Conservation (phyloP, 2,113 vertebrate species). For the Engraulis encrasicolus region DNA sequence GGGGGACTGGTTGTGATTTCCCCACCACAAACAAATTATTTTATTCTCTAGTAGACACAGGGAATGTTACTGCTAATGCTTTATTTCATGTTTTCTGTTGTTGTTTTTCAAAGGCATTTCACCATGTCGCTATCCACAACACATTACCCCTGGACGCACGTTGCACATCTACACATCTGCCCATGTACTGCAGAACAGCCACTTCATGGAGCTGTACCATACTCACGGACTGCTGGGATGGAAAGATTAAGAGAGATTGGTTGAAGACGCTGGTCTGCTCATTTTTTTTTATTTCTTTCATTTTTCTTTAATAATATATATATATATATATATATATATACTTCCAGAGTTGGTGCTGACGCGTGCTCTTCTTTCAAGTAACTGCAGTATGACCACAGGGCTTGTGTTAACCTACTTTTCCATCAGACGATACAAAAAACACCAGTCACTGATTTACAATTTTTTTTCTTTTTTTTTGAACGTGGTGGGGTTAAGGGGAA, state of each 20-base stretch:
- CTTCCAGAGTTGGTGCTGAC: background rate
- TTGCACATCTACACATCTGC: slow-evolving; percentile 14
- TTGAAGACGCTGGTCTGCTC: slow-evolving; percentile 34
- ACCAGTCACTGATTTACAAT: background rate
- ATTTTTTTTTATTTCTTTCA: background rate
- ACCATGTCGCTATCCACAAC: no score
- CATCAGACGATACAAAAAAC: background rate
- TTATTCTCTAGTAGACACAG: no score
- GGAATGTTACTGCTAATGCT: no score
- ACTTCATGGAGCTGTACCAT: slow-evolving; percentile 14
- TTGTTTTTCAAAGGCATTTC: no score
- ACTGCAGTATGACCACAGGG: slow-evolving; percentile 58
- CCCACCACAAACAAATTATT: no score
- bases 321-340: no score
- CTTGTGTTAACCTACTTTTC: slow-evolving; percentile 59
- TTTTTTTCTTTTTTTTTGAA: background rate
- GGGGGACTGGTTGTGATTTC: no score
- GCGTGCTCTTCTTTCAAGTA: slow-evolving; percentile 42
- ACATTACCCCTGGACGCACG: slow-evolving; percentile 53
- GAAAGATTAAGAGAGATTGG: slow-evolving; percentile 48
- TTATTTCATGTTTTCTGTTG: no score
- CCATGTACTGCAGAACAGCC: slow-evolving; percentile 2
- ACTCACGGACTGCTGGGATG: slow-evolving; percentile 40
- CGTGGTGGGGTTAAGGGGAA: no score
- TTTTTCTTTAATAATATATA: no score